A percentile compares a stretch with the other conserved stretches of the same genome.
These are phyloP conservation scores for Paralichthys olivaceus DNA, from an alignment of 2,113 vertebrate species.

Conservation along the genomic window DNA sequence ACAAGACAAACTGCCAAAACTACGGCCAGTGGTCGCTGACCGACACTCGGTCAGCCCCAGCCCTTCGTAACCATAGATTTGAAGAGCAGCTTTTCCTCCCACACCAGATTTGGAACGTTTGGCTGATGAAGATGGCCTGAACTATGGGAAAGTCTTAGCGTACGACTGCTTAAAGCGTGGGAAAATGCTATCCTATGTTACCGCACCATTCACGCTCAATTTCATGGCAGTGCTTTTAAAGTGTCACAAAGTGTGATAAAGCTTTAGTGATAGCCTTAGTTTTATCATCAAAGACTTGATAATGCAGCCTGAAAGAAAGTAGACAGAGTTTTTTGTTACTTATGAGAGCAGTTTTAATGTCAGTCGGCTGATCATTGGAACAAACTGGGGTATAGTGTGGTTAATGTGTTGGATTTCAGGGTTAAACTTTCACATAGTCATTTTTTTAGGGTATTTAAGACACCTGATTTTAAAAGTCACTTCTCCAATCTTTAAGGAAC, in stretches of 20 bases:
- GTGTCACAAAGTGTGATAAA: constrained; percentile 49
- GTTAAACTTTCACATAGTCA: not conserved
- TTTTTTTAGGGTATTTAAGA: not conserved
- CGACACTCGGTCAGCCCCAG: constrained; percentile 2
- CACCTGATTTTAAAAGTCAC: not conserved
- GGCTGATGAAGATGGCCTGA: constrained; percentile 48
- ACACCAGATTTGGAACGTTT: constrained; percentile 44
- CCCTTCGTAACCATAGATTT: constrained; percentile 14
- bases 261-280: constrained; percentile 15
- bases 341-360: not conserved
- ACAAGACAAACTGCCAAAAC: not conserved
- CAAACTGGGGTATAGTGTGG: not conserved
- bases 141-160: constrained; percentile 50
- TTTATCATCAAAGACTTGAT: constrained; percentile 29
- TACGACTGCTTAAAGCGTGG: constrained; percentile 50
- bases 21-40: not conserved
- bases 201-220: constrained; percentile 60
- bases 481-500: constrained; percentile 13
- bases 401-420: not conserved
- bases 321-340: not conserved
- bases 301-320: constrained; percentile 1
- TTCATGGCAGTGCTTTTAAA: constrained; percentile 61
- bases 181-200: constrained; percentile 59
- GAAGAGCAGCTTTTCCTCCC: constrained; percentile 31
- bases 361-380: not conserved